Base-by-base conservation (phyloP, 2,797 vertebrate genomes). In the Channa striata region DNA sequence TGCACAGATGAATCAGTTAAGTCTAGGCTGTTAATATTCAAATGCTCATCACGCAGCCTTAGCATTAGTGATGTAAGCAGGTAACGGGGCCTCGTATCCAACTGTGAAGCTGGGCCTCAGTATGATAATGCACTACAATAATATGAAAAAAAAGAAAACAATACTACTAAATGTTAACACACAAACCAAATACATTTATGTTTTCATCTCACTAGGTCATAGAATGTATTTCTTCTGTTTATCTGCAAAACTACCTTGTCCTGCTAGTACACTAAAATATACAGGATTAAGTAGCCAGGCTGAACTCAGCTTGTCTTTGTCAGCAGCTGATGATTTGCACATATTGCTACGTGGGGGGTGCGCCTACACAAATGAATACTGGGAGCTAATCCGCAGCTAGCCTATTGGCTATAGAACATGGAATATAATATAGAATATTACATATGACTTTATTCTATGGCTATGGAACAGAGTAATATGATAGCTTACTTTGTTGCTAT, bases 1-100 rank as follows among this genome's bases (percentile, higher is more conserved):
- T 69, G 51, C 40, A 75, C 73, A 48, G 53, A 40, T 52, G 46
- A 53, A 51, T 51, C 56, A 69, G 47, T 51, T 40, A 30, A 11
- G 14, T 61, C n/a, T 37, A 13, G 37, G 48, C 13, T 21, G 23
- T 61, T 40, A 20, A 23, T 39, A 74, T 72, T 63, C 16, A 14
- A 42, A 75, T 74, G 65, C 59, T 5, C 9, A 59, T 65, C 77
- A 78, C 44, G 42, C 49, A 50, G 46, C 33, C 33, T 69, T 53
- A 75, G 77, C 36, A 83, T 53, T 82, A 76, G 71, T 66, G 51
- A 63, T 79, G 72, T 73, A 59, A 76, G 39, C 10, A 48, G 52
- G 50, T 81, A 68, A 83, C 56, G 59, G 34, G 46, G 37, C 9
- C 7, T 11, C 37, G 59, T 34, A 74, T 33, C 56, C 62, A 52